Evolutionary conservation across 2,113 vertebrate genomes (phyloP).

Genomic region (Pollachius pollachius): DNA sequence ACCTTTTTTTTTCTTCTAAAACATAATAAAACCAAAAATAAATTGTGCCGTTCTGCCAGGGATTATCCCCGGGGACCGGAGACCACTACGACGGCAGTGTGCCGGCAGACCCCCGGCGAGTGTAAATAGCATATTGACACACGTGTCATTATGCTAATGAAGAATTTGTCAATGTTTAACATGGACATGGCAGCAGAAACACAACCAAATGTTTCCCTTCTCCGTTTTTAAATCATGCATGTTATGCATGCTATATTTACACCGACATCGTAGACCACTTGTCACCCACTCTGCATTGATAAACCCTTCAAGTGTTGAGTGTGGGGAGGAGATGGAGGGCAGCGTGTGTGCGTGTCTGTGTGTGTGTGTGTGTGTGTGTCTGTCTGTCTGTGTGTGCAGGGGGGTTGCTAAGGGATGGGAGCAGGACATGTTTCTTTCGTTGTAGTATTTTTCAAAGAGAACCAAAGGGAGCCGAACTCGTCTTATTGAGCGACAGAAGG

Average conservation of each 20-base stretch:
- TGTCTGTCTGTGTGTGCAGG: too few relatives aligned
- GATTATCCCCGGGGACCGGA: slow-evolving; percentile 43
- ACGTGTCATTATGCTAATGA: slow-evolving; percentile 52
- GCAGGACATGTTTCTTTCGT: too few relatives aligned
- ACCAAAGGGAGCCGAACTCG: not conserved
- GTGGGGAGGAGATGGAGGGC: too few relatives aligned
- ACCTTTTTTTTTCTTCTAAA: slow-evolving; percentile 38
- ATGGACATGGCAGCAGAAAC: not conserved
- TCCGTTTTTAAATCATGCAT: not conserved
- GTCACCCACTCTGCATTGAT: too few relatives aligned
- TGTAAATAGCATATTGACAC: slow-evolving; percentile 58
- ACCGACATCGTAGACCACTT: not conserved
- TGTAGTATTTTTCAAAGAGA: too few relatives aligned
- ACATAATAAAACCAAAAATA: slow-evolving; percentile 20
- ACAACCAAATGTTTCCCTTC: not conserved
- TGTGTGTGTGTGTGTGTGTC: too few relatives aligned
- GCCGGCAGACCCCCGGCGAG: slow-evolving; percentile 35
- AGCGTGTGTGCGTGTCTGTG: too few relatives aligned
- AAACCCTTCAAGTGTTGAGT: too few relatives aligned
- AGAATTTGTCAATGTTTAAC: slow-evolving; percentile 7
- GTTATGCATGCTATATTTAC: not conserved
- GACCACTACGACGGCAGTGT: slow-evolving; percentile 17
- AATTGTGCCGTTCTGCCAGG: slow-evolving; percentile 33
- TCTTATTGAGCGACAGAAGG: not conserved
- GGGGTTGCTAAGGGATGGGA: too few relatives aligned